These are phyloP conservation scores for Chorisops tibialis DNA, from an alignment of 2,888 invertebrate genomes.

Conservation along the genomic window DNA sequence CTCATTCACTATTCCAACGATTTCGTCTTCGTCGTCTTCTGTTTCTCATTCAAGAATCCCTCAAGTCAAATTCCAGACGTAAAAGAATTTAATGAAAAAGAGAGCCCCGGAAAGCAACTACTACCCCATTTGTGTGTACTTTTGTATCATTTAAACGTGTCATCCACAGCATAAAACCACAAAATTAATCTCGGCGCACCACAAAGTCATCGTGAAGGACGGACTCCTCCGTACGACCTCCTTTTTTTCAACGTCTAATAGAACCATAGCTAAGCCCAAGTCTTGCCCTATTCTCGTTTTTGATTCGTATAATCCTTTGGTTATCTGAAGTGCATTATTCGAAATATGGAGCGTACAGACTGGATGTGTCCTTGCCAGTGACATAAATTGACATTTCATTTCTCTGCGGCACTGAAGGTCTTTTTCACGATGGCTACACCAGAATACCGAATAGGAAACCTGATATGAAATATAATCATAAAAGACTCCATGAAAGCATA, in stretches of 20 bases:
- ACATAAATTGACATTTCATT: conserved; percentile 31
- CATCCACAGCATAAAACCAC: conserved; percentile 27
- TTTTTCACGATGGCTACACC: neutral
- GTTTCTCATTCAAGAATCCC: too few species aligned
- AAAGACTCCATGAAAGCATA: too few species aligned
- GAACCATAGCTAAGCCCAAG: conserved; percentile 12
- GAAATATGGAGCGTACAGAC: too few species aligned
- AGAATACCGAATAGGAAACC: neutral
- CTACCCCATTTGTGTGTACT: conserved; percentile 23
- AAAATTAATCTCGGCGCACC: conserved; percentile 27
- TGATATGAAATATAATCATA: too few species aligned
- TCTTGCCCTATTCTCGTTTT: conserved; percentile 1
- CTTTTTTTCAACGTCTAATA: too few species aligned
- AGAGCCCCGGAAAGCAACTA: conserved; percentile 16
- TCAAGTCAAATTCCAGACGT: too few species aligned
- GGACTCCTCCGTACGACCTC: neutral
- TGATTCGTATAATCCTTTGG: conserved; percentile 23
- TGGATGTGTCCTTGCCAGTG: conserved; percentile 13
- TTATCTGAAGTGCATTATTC: neutral
- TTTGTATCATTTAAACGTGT: conserved; percentile 29
- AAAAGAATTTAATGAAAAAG: conserved; percentile 26
- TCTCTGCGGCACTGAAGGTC: neutral
- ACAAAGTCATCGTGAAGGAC: neutral
- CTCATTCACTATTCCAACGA: too few species aligned
- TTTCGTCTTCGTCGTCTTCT: too few species aligned